Base-by-base conservation (phyloP, 1,140 invertebrate species). In the Xylocopa sonorina region DNA sequence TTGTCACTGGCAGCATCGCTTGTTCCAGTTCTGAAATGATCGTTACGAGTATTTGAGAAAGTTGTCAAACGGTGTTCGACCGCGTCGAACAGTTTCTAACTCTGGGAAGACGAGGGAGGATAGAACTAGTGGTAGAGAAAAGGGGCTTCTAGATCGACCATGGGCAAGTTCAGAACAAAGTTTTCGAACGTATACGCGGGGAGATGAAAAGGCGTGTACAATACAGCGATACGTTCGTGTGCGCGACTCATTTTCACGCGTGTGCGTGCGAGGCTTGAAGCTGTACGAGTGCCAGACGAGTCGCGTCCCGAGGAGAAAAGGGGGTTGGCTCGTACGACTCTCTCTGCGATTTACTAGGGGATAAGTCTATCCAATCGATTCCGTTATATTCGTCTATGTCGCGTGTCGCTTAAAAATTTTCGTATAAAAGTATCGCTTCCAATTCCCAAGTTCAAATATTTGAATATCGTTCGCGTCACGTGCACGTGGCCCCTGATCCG, bases 241-340 rank as follows among this genome's bases (percentile, higher is more conserved):
- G 46, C 21, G 5, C 9, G 34, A 41, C 62, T 48, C n/a, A n/a
- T 16, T 4, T 2, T n/a, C 9, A 24, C n/a, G 29, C 16, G 34
- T 34, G 16, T 32, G 50, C 34, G 4, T 29, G 48, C n/a, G 18
- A 38, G 16, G 43, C 43, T 60, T 67, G 84, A 87, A 87, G 82
- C 85, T 41, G 55, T 86, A 86, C 66, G 51, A 86, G 18, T 84
- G 75, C 81, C 55, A 79, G 85, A 34, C 72, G 72, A n/a, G 57
- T 48, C 79, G 79, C n/a, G 53, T 81, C 55, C 77, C 51, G 14
- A 53, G 68, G 27, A 29, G 9, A 62, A 80, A 80, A 68, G 82
- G 41, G 63, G 78, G 71, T 48, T 62, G 78, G 43, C 57, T 43
- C 12, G n/a, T 12, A 46, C 58, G 41, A 55, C 43, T 51, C 62